A percentile compares a stretch with the other conserved stretches of the same genome.
Conservation (phyloP, 1,140 invertebrate genomes). For the Leptopilina boulardi region DNA sequence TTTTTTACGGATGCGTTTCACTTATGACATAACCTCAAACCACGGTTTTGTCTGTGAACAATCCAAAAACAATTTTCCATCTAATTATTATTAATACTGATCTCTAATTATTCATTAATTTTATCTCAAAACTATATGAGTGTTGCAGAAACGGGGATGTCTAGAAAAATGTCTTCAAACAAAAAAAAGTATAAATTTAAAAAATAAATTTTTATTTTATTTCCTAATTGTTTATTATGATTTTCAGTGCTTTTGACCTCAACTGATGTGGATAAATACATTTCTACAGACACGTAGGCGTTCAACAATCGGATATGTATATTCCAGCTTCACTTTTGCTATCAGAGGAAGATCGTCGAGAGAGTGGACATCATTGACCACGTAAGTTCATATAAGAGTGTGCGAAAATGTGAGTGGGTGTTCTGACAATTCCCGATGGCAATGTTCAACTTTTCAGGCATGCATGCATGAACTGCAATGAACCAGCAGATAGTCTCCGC, state of each 20-base stretch:
- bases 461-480: slow-evolving; percentile 47
- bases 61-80: too few species aligned
- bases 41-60: too few species aligned
- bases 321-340: slow-evolving; percentile 16
- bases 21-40: too few species aligned
- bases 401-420: slow-evolving; percentile 47
- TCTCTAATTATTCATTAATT: too few species aligned
- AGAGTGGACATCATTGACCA: slow-evolving; percentile 27
- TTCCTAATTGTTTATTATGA: background rate
- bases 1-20: too few species aligned
- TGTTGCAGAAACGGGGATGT: too few species aligned
- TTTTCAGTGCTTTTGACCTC: background rate
- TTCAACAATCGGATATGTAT: background rate
- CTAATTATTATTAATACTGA: too few species aligned
- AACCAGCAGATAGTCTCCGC: slow-evolving; percentile 44
- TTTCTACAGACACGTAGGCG: background rate
- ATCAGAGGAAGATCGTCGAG: slow-evolving; percentile 28
- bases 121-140: too few species aligned
- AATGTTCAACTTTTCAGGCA: slow-evolving; percentile 43
- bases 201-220: too few species aligned
- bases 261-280: background rate
- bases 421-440: slow-evolving; percentile 52
- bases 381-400: slow-evolving; percentile 24
- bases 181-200: too few species aligned
- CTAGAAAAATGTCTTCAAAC: too few species aligned